Percentiles rank a stretch among this genome's conserved stretches.
These are phyloP conservation scores for Drosophila watanabei DNA, from an alignment of 1,140 invertebrate species.

Conservation along the genomic window DNA sequence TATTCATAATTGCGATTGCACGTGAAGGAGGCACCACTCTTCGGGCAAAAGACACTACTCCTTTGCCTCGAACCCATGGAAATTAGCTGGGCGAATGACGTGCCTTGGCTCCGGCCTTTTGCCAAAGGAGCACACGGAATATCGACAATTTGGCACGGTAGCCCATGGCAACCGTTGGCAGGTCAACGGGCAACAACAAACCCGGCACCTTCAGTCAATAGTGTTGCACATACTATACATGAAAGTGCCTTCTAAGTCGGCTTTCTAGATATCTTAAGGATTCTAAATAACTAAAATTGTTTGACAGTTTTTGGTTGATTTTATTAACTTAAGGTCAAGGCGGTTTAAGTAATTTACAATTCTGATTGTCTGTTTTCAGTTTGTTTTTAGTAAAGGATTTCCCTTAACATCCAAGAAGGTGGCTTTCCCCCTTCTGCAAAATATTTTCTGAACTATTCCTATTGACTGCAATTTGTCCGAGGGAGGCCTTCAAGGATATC, in stretches of 20 bases:
- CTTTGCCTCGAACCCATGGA: neutral
- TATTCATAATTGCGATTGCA: conserved; percentile 81
- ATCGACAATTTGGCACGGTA: conserved; percentile 79
- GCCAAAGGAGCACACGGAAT: conserved; percentile 58
- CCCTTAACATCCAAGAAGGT: neutral
- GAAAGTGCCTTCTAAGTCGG: neutral
- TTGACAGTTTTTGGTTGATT: neutral
- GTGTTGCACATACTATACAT: conserved; percentile 21
- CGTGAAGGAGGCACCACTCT: conserved; percentile 23
- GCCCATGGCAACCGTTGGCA: conserved; percentile 78
- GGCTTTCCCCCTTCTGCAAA: neutral
- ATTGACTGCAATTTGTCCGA: conserved; percentile 72
- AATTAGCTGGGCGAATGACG: conserved; percentile 41
- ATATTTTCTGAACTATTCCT: conserved; percentile 34
- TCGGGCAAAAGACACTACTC: neutral
- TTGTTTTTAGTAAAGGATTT: neutral
- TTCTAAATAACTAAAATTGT: neutral
- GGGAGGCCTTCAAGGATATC: conserved; percentile 56
- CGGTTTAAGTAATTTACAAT: neutral
- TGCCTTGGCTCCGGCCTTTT: conserved; percentile 40
- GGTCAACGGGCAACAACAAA: conserved; percentile 70
- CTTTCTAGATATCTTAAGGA: neutral
- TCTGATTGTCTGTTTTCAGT: neutral
- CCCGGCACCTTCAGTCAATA: conserved; percentile 10
- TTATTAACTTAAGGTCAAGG: neutral